Conservation (phyloP, 2,113 vertebrate genomes). For the Eulemur rufifrons region DNA sequence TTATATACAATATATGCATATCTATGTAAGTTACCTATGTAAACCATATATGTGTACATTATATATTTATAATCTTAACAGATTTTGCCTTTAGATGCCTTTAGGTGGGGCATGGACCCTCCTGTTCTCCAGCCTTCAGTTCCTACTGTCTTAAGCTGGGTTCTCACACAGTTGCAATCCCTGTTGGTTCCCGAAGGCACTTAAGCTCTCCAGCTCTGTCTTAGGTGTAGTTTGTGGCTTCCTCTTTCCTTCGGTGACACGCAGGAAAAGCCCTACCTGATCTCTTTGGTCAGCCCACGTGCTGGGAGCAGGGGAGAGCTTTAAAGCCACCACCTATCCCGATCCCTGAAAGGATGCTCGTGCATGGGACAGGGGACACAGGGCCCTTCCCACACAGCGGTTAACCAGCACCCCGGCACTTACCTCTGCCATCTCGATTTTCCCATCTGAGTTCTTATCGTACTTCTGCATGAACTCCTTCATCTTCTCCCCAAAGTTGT, state of each 20-base stretch:
- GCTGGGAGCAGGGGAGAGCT: not conserved
- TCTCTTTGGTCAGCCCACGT: not conserved
- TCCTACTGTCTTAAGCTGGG: not conserved
- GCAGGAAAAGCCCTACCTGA: not conserved
- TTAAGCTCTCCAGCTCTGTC: not conserved
- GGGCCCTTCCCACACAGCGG: rapidly evolving
- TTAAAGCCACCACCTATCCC: not conserved
- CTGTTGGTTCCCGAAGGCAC: not conserved
- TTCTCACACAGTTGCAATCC: not conserved
- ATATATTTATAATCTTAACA: not conserved
- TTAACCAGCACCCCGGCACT: conserved; percentile 30
- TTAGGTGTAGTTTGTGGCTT: not conserved
- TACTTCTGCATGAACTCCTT: conserved; percentile 99
- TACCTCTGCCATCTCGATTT: conserved; percentile 98
- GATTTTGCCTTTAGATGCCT: not conserved
- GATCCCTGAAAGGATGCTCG: not conserved
- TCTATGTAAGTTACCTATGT: not conserved
- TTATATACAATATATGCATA: not conserved
- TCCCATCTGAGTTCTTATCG: conserved; percentile 96
- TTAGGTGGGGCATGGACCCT: not conserved
- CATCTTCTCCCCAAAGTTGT: conserved; percentile 93
- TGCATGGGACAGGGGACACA: rapidly evolving
- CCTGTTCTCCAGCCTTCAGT: not conserved
- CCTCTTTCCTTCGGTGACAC: not conserved
- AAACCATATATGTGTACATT: not conserved